Evolutionary conservation across 1,140 invertebrate species (phyloP), one percentile per base, ranked within the genome.

Genomic region (Drosophila triauraria): DNA sequence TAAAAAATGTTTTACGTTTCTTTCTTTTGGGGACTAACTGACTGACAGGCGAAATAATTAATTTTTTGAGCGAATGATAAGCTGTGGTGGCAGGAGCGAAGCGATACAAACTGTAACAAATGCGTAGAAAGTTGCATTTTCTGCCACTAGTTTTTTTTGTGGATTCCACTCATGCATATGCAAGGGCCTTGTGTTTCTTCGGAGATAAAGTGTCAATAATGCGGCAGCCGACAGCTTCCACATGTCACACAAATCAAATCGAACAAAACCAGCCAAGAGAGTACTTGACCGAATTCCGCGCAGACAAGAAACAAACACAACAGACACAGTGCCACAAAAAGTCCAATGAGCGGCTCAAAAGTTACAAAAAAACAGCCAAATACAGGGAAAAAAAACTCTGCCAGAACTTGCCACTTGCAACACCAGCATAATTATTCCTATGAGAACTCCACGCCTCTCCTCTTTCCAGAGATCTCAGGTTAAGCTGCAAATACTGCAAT

Each of bases 31-130:
- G 50, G 25, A 43, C 53, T 59, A 50, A 25, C 42, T 40, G 20
- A 78, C 78, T 87, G 85, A 88, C 84, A 84, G 80, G 84, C 84
- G 77, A 84, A 87, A 84, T 87, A 87, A 87, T 88, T 87, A 88
- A 87, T 67, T 84, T 83, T 69, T 79, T 56, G 64, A 61, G 78
- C 64, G 56, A 85, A 65, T 87, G 83, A 87, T 87, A 87, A 83
- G 78, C 82, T 63, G 60, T 71, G 54, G 54, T 60, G 38, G 61
- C 46, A 27, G 35, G 23, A 44, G 43, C 56, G 32, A 53, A 30
- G 35, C 44, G 43, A 17, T 44, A 57, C 44, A 83, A 88, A 88
- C 60, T 87, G 84, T 87, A 87, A 84, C 84, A 87, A 87, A 87
- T 88, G 84, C 80, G 84, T 87, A 81, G 84, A 87, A 87, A 87